Conservation (phyloP, 2,113 vertebrate genomes). For the Coracopsis vasa region DNA sequence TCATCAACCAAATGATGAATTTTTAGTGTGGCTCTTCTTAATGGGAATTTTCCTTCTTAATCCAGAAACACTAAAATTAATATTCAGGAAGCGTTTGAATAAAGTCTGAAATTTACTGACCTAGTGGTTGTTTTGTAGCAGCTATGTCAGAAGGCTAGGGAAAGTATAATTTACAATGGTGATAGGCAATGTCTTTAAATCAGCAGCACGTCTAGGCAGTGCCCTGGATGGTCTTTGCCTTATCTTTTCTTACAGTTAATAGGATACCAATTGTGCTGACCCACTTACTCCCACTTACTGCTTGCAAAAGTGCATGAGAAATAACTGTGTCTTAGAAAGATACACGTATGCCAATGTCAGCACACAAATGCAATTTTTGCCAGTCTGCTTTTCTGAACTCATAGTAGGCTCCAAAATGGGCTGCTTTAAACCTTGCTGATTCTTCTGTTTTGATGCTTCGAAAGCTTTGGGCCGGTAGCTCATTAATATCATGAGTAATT, state of each 20-base stretch:
- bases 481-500: neutral
- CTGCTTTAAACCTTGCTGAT: neutral
- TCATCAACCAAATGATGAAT: neutral
- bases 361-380: neutral
- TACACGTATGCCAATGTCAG: rapidly evolving
- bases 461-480: neutral
- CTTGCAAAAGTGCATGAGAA: neutral
- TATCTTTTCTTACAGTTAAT: neutral
- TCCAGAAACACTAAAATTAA: neutral
- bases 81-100: neutral
- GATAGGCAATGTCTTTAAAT: neutral
- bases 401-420: neutral
- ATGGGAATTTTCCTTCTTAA: neutral
- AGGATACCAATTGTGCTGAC: neutral
- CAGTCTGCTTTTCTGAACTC: neutral
- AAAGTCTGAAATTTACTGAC: neutral
- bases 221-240: neutral
- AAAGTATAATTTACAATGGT: neutral
- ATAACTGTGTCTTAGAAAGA: neutral
- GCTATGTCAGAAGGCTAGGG: neutral
- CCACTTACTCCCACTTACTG: neutral
- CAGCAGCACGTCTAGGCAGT: neutral
- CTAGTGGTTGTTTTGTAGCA: neutral
- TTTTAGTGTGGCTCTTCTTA: neutral
- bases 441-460: neutral